Percentiles rank a stretch among this genome's conserved stretches.
Conservation (phyloP, 2,888 invertebrate genomes). For the Ophraella communa region DNA sequence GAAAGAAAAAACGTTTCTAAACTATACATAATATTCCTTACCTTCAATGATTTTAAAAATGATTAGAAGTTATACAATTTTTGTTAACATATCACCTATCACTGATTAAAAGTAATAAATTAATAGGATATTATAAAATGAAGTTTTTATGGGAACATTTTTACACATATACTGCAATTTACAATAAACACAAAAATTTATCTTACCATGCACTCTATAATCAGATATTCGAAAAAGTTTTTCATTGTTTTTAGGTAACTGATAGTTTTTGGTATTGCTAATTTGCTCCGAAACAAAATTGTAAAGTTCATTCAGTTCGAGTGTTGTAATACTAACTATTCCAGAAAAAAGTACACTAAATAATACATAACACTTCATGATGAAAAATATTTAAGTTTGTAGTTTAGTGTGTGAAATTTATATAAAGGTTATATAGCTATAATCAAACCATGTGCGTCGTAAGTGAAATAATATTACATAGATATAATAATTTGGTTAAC, state of each 20-base stretch:
- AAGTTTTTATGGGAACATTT: too few relatives aligned
- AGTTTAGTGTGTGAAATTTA: neutral
- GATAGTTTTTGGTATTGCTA: neutral
- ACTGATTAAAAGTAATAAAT: too few relatives aligned
- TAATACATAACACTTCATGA: neutral
- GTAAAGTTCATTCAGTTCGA: neutral
- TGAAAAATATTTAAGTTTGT: neutral
- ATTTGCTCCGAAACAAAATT: neutral
- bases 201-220: neutral
- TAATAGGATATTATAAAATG: too few relatives aligned
- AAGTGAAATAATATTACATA: too few relatives aligned
- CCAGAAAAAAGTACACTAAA: neutral
- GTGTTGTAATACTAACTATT: neutral
- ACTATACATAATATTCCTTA: too few relatives aligned
- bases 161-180: too few relatives aligned
- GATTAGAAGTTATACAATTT: too few relatives aligned
- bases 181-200: too few relatives aligned
- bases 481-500: too few relatives aligned
- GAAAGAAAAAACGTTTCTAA: too few relatives aligned
- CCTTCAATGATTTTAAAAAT: too few relatives aligned
- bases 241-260: neutral
- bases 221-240: neutral
- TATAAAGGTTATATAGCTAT: neutral
- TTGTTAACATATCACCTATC: too few relatives aligned
- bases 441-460: neutral